Percentiles rank a stretch among this genome's conserved stretches.
Conservation (phyloP, 2,888 invertebrate genomes). For the Mystacides longicornis region DNA sequence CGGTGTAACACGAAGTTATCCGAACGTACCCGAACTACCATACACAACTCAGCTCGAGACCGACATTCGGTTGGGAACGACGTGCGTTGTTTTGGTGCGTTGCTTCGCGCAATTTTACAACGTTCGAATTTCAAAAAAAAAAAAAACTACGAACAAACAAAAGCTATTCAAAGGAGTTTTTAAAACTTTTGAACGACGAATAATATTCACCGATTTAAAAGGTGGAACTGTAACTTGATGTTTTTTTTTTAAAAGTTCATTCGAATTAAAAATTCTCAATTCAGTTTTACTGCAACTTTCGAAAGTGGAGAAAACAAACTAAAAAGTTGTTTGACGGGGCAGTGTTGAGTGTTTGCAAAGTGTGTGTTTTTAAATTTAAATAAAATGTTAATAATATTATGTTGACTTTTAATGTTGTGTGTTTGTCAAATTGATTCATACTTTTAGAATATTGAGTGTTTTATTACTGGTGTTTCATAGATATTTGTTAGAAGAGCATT, state of each 20-base stretch:
- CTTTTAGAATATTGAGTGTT: neutral
- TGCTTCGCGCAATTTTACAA: conserved; percentile 13
- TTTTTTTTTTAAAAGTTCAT: neutral
- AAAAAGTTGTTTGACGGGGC: conserved; percentile 9
- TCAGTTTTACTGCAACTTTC: conserved; percentile 1
- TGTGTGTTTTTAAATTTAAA: neutral
- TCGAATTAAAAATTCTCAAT: neutral
- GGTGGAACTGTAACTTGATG: conserved; percentile 6
- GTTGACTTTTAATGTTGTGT: neutral
- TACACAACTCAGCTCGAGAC: conserved; percentile 18
- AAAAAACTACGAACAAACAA: conserved; percentile 3
- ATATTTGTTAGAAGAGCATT: neutral
- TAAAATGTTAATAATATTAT: no score
- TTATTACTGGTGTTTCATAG: neutral
- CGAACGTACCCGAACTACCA: conserved; percentile 11
- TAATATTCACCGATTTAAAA: neutral
- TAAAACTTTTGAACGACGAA: neutral
- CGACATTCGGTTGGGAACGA: conserved; percentile 20
- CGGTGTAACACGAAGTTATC: conserved; percentile 11
- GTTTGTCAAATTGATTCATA: neutral
- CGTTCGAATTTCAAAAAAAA: conserved; percentile 20
- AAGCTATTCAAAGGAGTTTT: neutral
- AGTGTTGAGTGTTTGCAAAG: neutral
- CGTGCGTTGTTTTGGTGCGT: conserved; percentile 16
- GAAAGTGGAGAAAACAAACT: conserved; percentile 18